Evolutionary conservation across 1,140 invertebrate species (phyloP).

Genomic region (Antheraea mylitta): DNA sequence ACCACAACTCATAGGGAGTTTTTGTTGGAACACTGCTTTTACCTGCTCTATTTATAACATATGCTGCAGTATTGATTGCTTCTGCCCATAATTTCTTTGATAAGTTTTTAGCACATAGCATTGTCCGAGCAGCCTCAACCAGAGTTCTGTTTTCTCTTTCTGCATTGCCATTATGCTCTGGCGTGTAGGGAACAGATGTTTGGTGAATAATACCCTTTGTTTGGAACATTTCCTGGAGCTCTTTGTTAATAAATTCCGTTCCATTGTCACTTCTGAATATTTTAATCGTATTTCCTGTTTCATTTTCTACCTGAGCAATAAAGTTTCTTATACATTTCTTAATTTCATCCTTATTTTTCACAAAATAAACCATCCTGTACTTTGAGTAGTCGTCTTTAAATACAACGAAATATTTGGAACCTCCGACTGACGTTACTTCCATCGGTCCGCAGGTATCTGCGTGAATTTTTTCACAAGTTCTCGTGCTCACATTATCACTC

Average conservation of each 20-base stretch:
- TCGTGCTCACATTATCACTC: constrained; percentile 30
- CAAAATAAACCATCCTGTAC: constrained; percentile 55
- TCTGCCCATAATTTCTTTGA: constrained; percentile 58
- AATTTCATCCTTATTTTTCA: constrained; percentile 61
- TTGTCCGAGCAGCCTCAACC: constrained; percentile 64
- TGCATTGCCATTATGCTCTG: constrained; percentile 74
- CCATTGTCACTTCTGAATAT: constrained; percentile 69
- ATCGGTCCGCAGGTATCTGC: constrained; percentile 72
- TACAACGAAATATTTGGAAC: constrained; percentile 29
- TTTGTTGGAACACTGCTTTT: constrained; percentile 38
- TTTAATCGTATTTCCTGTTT: constrained; percentile 49
- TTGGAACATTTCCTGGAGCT: constrained; percentile 41
- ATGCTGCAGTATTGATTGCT: constrained; percentile 53
- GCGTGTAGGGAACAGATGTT: constrained; percentile 58
- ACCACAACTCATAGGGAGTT: constrained; percentile 58
- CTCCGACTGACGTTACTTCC: constrained; percentile 32
- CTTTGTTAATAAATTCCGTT: constrained; percentile 55
- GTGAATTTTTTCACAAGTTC: constrained; percentile 60
- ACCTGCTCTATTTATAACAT: constrained; percentile 58
- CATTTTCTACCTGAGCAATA: constrained; percentile 45
- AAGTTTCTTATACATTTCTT: constrained; percentile 48
- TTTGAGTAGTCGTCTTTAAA: constrained; percentile 69
- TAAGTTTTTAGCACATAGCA: constrained; percentile 31
- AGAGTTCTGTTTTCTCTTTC: constrained; percentile 66
- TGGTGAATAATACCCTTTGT: constrained; percentile 52